Conservation (phyloP, 2,888 invertebrate species). For the Cepaea hortensis region DNA sequence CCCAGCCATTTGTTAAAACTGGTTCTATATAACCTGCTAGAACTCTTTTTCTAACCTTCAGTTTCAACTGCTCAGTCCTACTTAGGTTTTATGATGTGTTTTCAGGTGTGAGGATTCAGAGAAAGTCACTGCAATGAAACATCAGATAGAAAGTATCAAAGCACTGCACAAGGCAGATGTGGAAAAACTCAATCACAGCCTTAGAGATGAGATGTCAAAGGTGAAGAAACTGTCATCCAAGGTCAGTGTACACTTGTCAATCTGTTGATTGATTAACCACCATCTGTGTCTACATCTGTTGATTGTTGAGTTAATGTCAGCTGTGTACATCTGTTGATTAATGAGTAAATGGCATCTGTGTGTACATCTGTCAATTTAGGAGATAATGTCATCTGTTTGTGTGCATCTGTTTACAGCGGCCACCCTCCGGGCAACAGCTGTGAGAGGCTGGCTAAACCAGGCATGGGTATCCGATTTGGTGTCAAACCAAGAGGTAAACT, state of each 20-base stretch:
- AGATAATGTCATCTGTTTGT: too few relatives aligned
- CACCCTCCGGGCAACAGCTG: too few relatives aligned
- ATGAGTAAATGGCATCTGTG: too few relatives aligned
- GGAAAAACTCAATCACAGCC: constrained; percentile 63
- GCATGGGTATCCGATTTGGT: too few relatives aligned
- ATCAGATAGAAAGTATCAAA: constrained; percentile 64
- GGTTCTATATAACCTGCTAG: too few relatives aligned
- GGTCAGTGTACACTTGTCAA: constrained; percentile 46
- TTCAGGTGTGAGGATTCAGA: constrained; percentile 36
- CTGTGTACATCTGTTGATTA: too few relatives aligned
- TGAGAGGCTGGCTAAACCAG: too few relatives aligned
- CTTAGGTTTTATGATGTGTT: not conserved
- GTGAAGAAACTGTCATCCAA: constrained; percentile 54
- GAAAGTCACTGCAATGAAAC: constrained; percentile 36
- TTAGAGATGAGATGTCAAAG: constrained; percentile 61
- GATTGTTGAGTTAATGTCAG: too few relatives aligned
- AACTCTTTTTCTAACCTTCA: not conserved
- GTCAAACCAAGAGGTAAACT: too few relatives aligned
- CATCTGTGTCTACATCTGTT: not conserved
- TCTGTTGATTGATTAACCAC: not conserved
- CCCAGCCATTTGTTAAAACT: too few relatives aligned
- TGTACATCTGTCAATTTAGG: too few relatives aligned
- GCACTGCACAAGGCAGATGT: constrained; percentile 65
- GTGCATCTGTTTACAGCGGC: too few relatives aligned
- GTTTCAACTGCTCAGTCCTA: not conserved